Base-by-base conservation (phyloP, 2,888 invertebrate species). In the Ferdinandea cuprea region DNA sequence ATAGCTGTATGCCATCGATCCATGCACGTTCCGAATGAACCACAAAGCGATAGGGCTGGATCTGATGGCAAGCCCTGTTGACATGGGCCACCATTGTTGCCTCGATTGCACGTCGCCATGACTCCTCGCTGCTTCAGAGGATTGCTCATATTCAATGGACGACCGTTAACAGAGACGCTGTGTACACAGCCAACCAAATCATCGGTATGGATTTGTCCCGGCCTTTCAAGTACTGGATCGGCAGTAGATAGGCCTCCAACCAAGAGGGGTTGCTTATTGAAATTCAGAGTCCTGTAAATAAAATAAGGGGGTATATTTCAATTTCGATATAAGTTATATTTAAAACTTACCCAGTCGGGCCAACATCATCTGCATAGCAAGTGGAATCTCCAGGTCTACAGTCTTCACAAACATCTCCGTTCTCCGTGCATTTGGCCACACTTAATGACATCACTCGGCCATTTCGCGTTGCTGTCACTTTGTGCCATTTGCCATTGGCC, bases 131-230 rank as follows among this genome's bases (percentile, higher is more conserved):
- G 94, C 58, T 94, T 92, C 1, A 96, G 86, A 0, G 97, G 96
- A 86, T 93, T 94, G 76, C 96, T 96, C 61, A 98, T 91, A 88
- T 98, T 97, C 21, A 98, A 89, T 0, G 94, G 92, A 19, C 97
- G 93, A 3, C 97, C 98, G 88, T 98, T 98, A 65, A 98, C 94
- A 0, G 95, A 94, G 1, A 98, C 95, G 86, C 97, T 97, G 88
- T 98, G 97, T 86, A 98, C 94, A 88, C 99, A 99, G 4, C 99
- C 99, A 13, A 98, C 95, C 78, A 99, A 94, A 89, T 98, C 98
- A 88, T 98, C 98, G 0, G 97, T 95, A 87, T 95, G 95, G 40
- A 98, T 94, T 91, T 98, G 98, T 0, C 97, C 97, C 0, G 96
- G 96, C 48, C 97, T 93, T 89, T 97, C 97, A 25, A 98, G 91